A percentile compares a stretch with the other conserved stretches of the same genome.
Evolutionary conservation across 2,797 vertebrate species (phyloP).

Genomic region (Myotis vivesi): DNA sequence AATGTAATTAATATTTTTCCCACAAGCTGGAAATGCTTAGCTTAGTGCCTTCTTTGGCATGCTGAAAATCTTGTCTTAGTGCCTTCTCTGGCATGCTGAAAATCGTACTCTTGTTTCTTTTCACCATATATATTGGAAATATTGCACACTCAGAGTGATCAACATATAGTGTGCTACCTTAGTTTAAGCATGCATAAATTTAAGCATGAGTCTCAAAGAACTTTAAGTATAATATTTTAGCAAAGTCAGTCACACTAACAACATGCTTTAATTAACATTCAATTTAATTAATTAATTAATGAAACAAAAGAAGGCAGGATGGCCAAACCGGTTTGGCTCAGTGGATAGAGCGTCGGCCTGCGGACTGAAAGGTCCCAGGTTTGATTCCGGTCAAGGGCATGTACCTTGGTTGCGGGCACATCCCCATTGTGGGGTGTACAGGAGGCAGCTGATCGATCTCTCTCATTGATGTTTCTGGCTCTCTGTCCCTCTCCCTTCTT

Average conservation of each 20-base stretch:
- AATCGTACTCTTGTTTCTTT: conserved; percentile 84
- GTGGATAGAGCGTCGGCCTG: too few species aligned
- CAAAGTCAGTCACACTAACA: conserved; percentile 63
- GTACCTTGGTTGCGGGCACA: too few species aligned
- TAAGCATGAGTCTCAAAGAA: conserved; percentile 8
- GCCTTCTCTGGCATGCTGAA: conserved; percentile 81
- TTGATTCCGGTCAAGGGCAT: too few species aligned
- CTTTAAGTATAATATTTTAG: conserved; percentile 39
- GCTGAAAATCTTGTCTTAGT: conserved; percentile 84
- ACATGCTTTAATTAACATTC: conserved; percentile 67
- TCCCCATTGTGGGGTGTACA: too few species aligned
- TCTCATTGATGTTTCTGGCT: too few species aligned
- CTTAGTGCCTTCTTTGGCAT: conserved; percentile 78
- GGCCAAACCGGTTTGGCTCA: too few species aligned
- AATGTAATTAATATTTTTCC: conserved; percentile 82
- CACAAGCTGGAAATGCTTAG: conserved; percentile 75
- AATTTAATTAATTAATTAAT: conserved; percentile 39
- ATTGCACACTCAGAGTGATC: conserved; percentile 73
- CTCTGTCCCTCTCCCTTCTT: too few species aligned
- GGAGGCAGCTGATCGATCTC: too few species aligned
- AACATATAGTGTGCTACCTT: conserved; percentile 45
- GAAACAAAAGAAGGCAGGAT: conserved; percentile 54
- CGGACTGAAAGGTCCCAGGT: too few species aligned
- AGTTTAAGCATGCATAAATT: conserved; percentile 63
- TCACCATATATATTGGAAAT: conserved; percentile 82